Evolutionary conservation across 2,797 vertebrate species (phyloP).

Genomic region (Cossypha dichroa): DNA sequence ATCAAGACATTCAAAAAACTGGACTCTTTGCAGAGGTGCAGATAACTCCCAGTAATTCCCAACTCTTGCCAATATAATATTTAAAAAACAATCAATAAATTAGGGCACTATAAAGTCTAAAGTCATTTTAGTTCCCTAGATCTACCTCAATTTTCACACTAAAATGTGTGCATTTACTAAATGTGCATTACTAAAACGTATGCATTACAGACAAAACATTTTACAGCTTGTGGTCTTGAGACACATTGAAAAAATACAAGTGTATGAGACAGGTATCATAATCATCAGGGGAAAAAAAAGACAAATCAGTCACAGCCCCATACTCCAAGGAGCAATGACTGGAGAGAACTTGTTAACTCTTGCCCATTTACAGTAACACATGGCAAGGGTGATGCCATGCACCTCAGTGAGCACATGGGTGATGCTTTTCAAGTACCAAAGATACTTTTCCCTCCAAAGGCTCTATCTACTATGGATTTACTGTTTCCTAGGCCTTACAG

Average conservation of each 20-base stretch:
- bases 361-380: not conserved
- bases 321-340: not conserved
- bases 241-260: not conserved
- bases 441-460: not conserved
- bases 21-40: not conserved
- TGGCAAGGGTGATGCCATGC: not conserved
- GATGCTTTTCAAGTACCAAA: not conserved
- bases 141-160: not conserved
- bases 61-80: not conserved
- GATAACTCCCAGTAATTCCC: not conserved
- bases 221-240: not conserved
- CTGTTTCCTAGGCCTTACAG: not conserved
- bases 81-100: not conserved
- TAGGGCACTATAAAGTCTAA: not conserved
- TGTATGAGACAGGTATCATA: not conserved
- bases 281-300: not conserved
- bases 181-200: not conserved
- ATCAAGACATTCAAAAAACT: not conserved
- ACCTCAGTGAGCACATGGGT: not conserved
- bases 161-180: not conserved
- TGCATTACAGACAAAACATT: not conserved
- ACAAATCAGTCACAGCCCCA: not conserved
- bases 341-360: not conserved
- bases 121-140: not conserved
- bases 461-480: not conserved